Evolutionary conservation across 2,113 vertebrate genomes (phyloP), one percentile per base, ranked within the genome.

Genomic region (Rhipidura dahli): DNA sequence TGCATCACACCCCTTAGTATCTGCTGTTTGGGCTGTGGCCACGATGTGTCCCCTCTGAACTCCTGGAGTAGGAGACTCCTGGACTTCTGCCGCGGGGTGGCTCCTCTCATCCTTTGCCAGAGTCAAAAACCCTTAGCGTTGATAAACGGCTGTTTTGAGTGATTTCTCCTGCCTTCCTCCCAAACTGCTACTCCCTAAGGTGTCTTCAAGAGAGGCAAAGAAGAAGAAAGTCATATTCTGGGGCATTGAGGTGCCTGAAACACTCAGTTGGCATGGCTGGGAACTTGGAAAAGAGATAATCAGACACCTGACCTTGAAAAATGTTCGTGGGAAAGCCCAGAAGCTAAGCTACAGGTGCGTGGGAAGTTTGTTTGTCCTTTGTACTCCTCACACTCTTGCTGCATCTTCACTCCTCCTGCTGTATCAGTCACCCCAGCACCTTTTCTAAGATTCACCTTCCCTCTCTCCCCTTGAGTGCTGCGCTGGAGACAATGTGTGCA

Each of bases 261-360:
- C 98, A 61, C 97, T 99, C 80, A 93, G 97, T 4, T 99, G 99
- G 99, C 98, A 94, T 82, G 97, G 96, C 96, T 99, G 99, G 99
- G 97, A 98, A 28, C 89, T 97, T 13, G 98, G 98, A 33, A 97
- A 94, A 87, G 98, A 99, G 94, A 97, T 95, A 95, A 98, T 98
- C 26, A 99, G 98, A 96, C 98, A 96, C 26, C 92, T 99, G 80
- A 86, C 93, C 47, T 96, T 99, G 95, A 99, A 98, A 98, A 99
- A 99, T 26, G 90, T 98, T 15, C 96, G 98, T 50, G 81, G 96
- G 93, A 99, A 98, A 97, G 98, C 96, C 39, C 98, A 99, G 96
- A 99, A 98, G 96, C 97, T 99, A 47, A 98, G 94, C 37, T 98
- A 99, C 97, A 99, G 98, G 98, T 99, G 94, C 14, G 92, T 97